Base-by-base conservation (phyloP, 2,797 vertebrate genomes). In the Rhabdophis nuchalis region DNA sequence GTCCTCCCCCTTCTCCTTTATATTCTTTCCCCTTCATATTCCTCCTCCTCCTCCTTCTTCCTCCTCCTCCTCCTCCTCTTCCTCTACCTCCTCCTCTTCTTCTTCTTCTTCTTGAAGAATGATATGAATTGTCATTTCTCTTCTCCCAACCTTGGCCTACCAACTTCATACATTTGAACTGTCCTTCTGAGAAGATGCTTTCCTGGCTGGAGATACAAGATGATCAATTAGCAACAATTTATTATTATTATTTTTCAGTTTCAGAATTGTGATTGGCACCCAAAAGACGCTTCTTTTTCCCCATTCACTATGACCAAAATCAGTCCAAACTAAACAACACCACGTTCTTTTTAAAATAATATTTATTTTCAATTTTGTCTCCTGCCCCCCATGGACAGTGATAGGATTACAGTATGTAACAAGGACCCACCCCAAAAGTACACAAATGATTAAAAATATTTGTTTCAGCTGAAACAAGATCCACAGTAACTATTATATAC, bases 351-450 rank as follows among this genome's bases (percentile, higher is more conserved):
- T 93, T 89, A 85, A 93, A 85, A 93, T 91, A 95, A 91, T 95
- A 93, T 96, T 97, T 96, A 96, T 95, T 96, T 56, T 93, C 91
- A 93, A 25, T 56, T 90, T 82, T 1, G 18, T 27, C 88, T 90
- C 61, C 29, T 2, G 25, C 89, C 29, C 32, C 90, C 90, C 52
- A 95, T 92, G 95, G 95, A 94, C 92, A 89, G 92, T 92, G 93
- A 88, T 90, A 93, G 27, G 93, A 93, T 95, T 92, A 93, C 92
- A 94, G 91, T 91, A 95, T 90, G 90, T 93, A 96, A 96, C 95
- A 96, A 97, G 95, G 96, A 96, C 94, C 95, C 94, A 95, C 93
- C 95, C 96, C 95, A 94, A 95, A 96, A 94, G 94, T 96, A 96
- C 93, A 91, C 95, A 94, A 91, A 93, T 54, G 92, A 61, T 86